Conservation (phyloP, 1,140 invertebrate species). For the Diabrotica virgifera region DNA sequence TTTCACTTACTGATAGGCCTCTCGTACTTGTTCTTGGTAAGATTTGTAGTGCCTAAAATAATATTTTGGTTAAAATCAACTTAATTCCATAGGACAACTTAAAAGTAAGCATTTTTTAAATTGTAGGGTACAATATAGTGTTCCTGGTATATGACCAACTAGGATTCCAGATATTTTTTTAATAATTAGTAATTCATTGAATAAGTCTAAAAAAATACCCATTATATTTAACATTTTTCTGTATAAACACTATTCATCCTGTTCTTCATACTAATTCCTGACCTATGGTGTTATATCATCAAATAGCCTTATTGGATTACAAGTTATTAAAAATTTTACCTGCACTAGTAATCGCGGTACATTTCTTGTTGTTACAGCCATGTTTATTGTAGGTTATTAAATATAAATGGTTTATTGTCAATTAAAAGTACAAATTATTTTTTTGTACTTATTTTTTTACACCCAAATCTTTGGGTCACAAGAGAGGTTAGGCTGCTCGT, state of each 20-base stretch:
- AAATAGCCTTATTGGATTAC: not conserved
- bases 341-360: slow-evolving; percentile 30
- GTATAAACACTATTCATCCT: too few relatives aligned
- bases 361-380: slow-evolving; percentile 36
- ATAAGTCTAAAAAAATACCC: too few relatives aligned
- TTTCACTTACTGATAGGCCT: not conserved
- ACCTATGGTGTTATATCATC: slow-evolving; percentile 23
- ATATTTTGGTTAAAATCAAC: not conserved
- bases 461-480: not conserved
- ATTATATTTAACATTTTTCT: too few relatives aligned
- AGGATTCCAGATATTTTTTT: too few relatives aligned
- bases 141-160: too few relatives aligned
- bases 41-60: not conserved
- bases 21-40: not conserved
- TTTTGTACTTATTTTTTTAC: not conserved
- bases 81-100: too few relatives aligned
- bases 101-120: too few relatives aligned
- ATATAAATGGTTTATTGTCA: not conserved
- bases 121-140: too few relatives aligned
- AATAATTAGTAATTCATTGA: too few relatives aligned
- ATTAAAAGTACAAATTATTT: not conserved
- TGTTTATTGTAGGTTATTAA: slow-evolving; percentile 18
- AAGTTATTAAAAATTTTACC: slow-evolving; percentile 25
- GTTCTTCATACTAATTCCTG: slow-evolving; percentile 22
- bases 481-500: not conserved